Base-by-base conservation (phyloP, 2,888 invertebrate genomes). In the Pseudeuparius sepicola region DNA sequence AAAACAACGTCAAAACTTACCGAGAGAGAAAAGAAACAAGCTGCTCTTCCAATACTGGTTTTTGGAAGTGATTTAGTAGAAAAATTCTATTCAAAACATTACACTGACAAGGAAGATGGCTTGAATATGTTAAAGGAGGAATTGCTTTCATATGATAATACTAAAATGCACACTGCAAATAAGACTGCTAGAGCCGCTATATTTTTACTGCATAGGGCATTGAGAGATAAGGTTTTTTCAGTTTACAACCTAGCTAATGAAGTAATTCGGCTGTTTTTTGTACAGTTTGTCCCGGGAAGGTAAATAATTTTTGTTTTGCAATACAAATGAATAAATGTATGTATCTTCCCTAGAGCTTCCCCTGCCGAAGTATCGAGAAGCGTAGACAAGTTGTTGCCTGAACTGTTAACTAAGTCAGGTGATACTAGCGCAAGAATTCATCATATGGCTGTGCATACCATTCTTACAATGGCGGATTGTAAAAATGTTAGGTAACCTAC, bases 1-100 rank as follows among this genome's bases (percentile, higher is more conserved):
- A 71, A 72, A 57, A 51, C 64, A 52, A 55, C 68, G 47, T 68
- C 76, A 47, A 65, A 68, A 62, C 53, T 82, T 33, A 85, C 82
- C 39, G 87, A 87, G 52, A 65, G 85, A 33, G 87, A 87, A 57
- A 73, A 82, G 51, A 83, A 87, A 52, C 82, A 92, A 59, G 93
- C 93, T 1, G 86, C 89, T 0, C 60, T 89, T 39, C 88, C 92
- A 0, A 89, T 93, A 52, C 70, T 90, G 34, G 86, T 93, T 24
- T 93, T 93, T 63, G 93, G 92, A 37, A 80, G 80, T 60, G 81
- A 85, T 32, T 61, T 93, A 65, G 93, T 90, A 2, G 89, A 90
- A 59, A 84, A 85, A 54, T 86, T 88, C 60, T 89, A 85, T 61
- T 87, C 88, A 4, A 87, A 89, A 51, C 87, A 85, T 59, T 90